Base-by-base conservation (phyloP, 2,797 vertebrate species). In the Enteromius afrohamiltoni region DNA sequence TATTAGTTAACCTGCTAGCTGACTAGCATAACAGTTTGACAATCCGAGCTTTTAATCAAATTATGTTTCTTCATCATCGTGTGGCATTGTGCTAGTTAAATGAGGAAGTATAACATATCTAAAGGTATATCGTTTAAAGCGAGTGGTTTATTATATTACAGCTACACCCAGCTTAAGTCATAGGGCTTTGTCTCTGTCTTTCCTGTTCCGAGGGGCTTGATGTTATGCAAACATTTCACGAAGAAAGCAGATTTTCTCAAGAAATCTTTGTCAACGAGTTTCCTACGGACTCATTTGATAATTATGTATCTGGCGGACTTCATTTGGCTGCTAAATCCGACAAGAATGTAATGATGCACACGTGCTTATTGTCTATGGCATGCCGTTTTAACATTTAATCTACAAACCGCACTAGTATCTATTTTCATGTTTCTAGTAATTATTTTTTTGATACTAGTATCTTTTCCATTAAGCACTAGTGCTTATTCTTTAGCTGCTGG, bases 101-200 rank as follows among this genome's bases (percentile, higher is more conserved):
- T 8, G 34, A 60, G 1, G 13, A 5, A 3, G 47, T 21, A 31
- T 21, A 1, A 80, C 10, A 19, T 42, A 17, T 26, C 4, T 1
- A 5, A 21, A 29, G 26, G 13, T 40, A 2, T 17, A 4, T 2
- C 4, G 6, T 10, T 75, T 68, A 45, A 14, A 8, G 16, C 17
- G 71, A 40, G 9, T 29, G 7, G 29, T 68, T 21, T 29, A 4
- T 17, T 23, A 2, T 31, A 45, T 77, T 47, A 1, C 11, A 10
- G 31, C 19, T 26, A 40, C 4, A 53, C 21, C 49, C 47, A n/a
- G 9, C 23, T 45, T 8, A 9, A 31, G 73, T 67, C 60, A 45
- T 16, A 55, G 17, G 64, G 49, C 82, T 83, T 83, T 83, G 82
- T 83, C 49, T 76, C 70, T n/a, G 9, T 65, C 53, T 14, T 62